These are phyloP conservation scores for Drosophila sp. DNA, from an alignment of 1,140 invertebrate genomes.

Conservation along the genomic window DNA sequence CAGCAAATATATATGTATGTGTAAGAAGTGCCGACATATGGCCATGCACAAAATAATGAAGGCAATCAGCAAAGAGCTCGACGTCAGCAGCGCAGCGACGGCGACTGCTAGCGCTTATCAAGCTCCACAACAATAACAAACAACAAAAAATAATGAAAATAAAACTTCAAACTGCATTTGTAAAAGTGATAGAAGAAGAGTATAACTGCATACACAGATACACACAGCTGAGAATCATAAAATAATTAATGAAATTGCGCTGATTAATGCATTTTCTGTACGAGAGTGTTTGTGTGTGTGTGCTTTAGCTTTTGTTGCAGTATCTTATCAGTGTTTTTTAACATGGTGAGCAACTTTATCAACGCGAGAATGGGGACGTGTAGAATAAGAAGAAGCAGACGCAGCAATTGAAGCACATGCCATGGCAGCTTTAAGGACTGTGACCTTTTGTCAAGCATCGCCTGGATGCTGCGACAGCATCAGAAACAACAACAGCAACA, in stretches of 20 bases:
- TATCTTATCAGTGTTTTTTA: slow-evolving; percentile 57
- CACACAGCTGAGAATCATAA: slow-evolving; percentile 14
- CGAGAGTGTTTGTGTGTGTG: no score
- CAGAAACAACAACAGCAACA: slow-evolving; percentile 12
- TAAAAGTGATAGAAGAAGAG: slow-evolving; percentile 12
- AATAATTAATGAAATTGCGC: slow-evolving; percentile 56
- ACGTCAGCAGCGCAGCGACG: slow-evolving; percentile 33
- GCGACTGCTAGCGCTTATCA: slow-evolving; percentile 40
- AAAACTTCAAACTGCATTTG: slow-evolving; percentile 46
- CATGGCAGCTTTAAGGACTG: slow-evolving; percentile 72
- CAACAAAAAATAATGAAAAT: slow-evolving; percentile 33
- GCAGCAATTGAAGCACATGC: slow-evolving; percentile 21
- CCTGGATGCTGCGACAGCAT: slow-evolving; percentile 29
- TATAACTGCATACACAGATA: slow-evolving; percentile 1
- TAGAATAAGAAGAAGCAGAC: neutral
- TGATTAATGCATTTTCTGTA: slow-evolving; percentile 54
- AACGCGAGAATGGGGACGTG: neutral
- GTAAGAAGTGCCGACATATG: slow-evolving; percentile 29
- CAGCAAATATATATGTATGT: neutral
- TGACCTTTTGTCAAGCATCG: slow-evolving; percentile 64
- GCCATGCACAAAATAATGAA: slow-evolving; percentile 38
- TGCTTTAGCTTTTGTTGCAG: slow-evolving; percentile 4
- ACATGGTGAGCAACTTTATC: slow-evolving; percentile 27
- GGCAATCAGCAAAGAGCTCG: slow-evolving; percentile 43
- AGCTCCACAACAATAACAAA: slow-evolving; percentile 21